phyloP scores from a whole-genome alignment of 2,888 invertebrate species.

The Hyposoter dolosus region DNA sequence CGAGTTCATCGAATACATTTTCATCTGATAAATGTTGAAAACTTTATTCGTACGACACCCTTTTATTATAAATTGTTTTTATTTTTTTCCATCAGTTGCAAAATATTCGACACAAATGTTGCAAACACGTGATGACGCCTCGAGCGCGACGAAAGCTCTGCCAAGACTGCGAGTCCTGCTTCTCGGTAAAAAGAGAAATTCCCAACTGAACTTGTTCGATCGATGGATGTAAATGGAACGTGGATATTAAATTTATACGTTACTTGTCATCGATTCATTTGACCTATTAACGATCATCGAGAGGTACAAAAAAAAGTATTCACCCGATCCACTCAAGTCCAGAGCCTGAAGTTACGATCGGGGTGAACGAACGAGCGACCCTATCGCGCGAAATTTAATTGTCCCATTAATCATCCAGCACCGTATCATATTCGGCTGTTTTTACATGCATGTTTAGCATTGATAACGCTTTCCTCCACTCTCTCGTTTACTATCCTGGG shows the following conservation, averaged over 20 bases:
- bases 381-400: slow-evolving; percentile 78
- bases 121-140: too few species aligned
- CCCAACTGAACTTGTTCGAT: neutral
- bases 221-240: neutral
- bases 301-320: slow-evolving; percentile 15
- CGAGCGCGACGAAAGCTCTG: too few species aligned
- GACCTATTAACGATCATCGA: slow-evolving; percentile 39
- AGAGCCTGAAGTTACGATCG: slow-evolving; percentile 22
- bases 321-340: slow-evolving; percentile 20
- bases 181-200: neutral
- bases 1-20: neutral
- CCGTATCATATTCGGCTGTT: slow-evolving; percentile 79
- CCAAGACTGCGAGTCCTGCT: too few species aligned
- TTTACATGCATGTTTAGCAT: slow-evolving; percentile 82
- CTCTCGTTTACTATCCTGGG: slow-evolving; percentile 32
- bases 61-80: too few species aligned
- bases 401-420: slow-evolving; percentile 82
- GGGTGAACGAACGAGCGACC: slow-evolving; percentile 21
- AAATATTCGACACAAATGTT: too few species aligned
- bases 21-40: neutral
- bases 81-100: too few species aligned
- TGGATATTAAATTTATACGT: neutral
- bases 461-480: slow-evolving; percentile 77
- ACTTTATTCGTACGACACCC: too few species aligned
- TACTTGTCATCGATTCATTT: neutral